Percentiles rank a stretch among this genome's conserved stretches.
These are phyloP conservation scores for Dexiosoma caninum DNA, from an alignment of 2,888 invertebrate genomes.

Conservation along the genomic window DNA sequence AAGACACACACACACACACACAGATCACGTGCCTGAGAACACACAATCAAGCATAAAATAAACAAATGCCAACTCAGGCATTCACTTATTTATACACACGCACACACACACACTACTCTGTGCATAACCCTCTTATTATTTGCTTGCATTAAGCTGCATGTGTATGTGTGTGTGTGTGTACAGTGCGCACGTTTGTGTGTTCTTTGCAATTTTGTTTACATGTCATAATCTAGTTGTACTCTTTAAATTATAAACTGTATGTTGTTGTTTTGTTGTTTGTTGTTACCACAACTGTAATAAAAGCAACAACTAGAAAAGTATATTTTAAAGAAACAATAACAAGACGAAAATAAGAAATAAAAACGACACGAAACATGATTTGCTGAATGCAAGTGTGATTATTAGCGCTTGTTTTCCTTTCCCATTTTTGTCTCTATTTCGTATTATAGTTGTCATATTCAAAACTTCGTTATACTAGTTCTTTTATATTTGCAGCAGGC, in stretches of 20 bases:
- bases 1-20: background rate
- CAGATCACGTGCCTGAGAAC: background rate
- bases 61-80: conserved; percentile 12
- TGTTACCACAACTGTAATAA: conserved; percentile 26
- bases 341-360: background rate
- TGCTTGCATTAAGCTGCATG: background rate
- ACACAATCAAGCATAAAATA: conserved; percentile 30
- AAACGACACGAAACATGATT: conserved; percentile 41
- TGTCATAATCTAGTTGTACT: conserved; percentile 40
- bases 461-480: background rate
- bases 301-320: background rate
- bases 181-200: background rate
- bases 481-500: background rate
- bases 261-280: conserved; percentile 48
- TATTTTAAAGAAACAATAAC: background rate
- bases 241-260: conserved; percentile 60
- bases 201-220: background rate
- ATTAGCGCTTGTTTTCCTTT: conserved; percentile 57
- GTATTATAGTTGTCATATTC: background rate
- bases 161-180: background rate
- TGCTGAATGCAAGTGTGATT: conserved; percentile 59
- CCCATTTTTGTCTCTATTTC: conserved; percentile 25
- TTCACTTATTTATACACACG: no score
- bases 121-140: background rate
- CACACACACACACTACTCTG: background rate